Conservation (phyloP, 2,797 vertebrate genomes). For the Scarus forsteni region DNA sequence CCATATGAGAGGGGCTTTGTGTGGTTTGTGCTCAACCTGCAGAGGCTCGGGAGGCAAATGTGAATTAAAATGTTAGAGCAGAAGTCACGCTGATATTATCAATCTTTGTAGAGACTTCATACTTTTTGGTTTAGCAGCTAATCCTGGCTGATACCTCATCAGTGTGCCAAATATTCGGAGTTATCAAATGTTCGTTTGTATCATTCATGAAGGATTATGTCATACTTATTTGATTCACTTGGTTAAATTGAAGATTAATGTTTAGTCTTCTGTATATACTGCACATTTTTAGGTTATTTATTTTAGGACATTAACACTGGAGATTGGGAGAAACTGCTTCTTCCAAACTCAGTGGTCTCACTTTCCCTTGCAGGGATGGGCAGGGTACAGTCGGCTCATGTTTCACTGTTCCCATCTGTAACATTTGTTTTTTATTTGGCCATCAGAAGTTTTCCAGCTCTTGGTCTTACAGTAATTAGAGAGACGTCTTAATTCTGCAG, state of each 20-base stretch:
- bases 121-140: conserved; percentile 20
- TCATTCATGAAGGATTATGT: conserved; percentile 22
- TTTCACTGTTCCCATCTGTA: conserved; percentile 70
- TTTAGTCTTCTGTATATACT: not conserved
- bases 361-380: conserved; percentile 51
- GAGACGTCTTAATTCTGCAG: conserved; percentile 75
- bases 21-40: conserved; percentile 56
- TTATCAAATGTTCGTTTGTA: conserved; percentile 18
- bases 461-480: conserved; percentile 71
- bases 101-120: conserved; percentile 12
- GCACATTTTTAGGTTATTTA: not conserved
- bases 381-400: conserved; percentile 49
- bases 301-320: not conserved
- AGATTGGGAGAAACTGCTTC: not conserved
- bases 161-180: not conserved
- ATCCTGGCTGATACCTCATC: conserved; percentile 27
- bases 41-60: conserved; percentile 48
- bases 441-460: conserved; percentile 70
- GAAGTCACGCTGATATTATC: conserved; percentile 42
- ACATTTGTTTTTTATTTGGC: conserved; percentile 83
- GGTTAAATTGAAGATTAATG: not conserved
- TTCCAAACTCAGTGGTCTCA: conserved; percentile 10
- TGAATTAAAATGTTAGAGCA: conserved; percentile 50
- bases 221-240: conserved; percentile 9
- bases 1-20: conserved; percentile 77